Percentiles rank a stretch among this genome's conserved stretches.
These are phyloP conservation scores for Abrostola triplasia DNA, from an alignment of 2,888 invertebrate genomes.

Conservation along the genomic window DNA sequence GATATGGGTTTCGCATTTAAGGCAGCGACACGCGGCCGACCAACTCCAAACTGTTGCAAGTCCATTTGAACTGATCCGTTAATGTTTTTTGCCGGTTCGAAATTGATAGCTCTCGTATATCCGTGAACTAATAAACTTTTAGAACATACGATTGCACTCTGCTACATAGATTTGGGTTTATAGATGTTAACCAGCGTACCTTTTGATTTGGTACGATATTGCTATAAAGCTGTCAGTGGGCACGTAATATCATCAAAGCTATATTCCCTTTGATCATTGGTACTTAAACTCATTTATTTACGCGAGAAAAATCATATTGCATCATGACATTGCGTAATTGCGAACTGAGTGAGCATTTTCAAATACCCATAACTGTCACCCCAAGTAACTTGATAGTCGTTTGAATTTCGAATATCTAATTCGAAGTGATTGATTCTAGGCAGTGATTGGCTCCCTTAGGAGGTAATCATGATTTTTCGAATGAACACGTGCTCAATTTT, in stretches of 20 bases:
- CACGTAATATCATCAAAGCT: conserved; percentile 43
- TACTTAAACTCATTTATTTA: conserved; percentile 49
- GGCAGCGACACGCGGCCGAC: conserved; percentile 68
- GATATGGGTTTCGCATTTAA: conserved; percentile 84
- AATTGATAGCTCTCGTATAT: conserved; percentile 74
- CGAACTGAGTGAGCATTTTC: conserved; percentile 57
- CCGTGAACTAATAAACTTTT: conserved; percentile 68
- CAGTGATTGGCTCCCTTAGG: conserved; percentile 87
- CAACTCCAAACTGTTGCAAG: conserved; percentile 58
- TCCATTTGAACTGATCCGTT: conserved; percentile 68
- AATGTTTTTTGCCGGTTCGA: conserved; percentile 72
- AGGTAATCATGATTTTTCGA: conserved; percentile 86
- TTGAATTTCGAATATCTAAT: conserved; percentile 86
- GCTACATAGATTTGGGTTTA: conserved; percentile 72
- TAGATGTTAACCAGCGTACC: conserved; percentile 64
- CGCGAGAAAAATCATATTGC: conserved; percentile 42
- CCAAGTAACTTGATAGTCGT: conserved; percentile 82
- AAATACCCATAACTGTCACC: conserved; percentile 73
- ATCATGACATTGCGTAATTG: conserved; percentile 58
- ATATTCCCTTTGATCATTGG: conserved; percentile 61
- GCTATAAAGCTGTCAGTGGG: conserved; percentile 44
- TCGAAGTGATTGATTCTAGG: too few species aligned
- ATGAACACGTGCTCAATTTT: conserved; percentile 86
- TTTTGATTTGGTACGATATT: conserved; percentile 48
- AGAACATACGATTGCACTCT: conserved; percentile 71